Base-by-base conservation (phyloP, 2,113 vertebrate species). In the Ifrita kowaldi region DNA sequence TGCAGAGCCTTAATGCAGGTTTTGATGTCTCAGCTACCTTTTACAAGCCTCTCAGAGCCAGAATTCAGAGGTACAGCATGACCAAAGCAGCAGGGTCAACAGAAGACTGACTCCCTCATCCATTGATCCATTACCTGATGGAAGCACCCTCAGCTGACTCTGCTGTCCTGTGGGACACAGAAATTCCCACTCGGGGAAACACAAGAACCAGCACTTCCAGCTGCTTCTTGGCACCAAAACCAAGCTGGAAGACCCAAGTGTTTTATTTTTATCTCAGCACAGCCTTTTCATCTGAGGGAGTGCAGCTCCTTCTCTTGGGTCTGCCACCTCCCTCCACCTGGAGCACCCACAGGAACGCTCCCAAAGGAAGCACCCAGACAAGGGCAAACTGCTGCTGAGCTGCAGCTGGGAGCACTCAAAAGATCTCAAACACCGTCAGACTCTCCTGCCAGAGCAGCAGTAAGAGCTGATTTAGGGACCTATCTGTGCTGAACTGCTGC, bases 101-200 rank as follows among this genome's bases (percentile, higher is more conserved):
- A 1, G 33, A 7, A 37, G 30, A 23, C 12, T 64, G 71, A 2
- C 16, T 59, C 24, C 1, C 37, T 55, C 41, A 4, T 16, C 59
- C 87, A 14, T 9, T 0, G 1, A 15, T 27, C 13, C 6, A 0
- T 17, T 3, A 13, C 18, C 55, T 12, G 56, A 10, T 9, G 9
- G 69, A 35, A 35, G 30, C 7, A 15, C 60, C 69, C 59, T 33
- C 7, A 30, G 55, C 55, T 63, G 86, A 7, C 80, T 42, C 60
- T 11, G 65, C 71, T 77, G 2, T 22, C 32, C 68, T 15, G 35
- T 2, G 65, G 50, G 52, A 82, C 37, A n/a, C 41, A 22, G 20
- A 23, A 68, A 50, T 6, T 16, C 18, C 42, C 68, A 11, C 26
- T 3, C 26, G n/a, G 42, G 71, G 52, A 59, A 81, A n/a, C 12